These are phyloP conservation scores for Lamprologus speciosus DNA, from an alignment of 2,113 vertebrate species.

Conservation along the genomic window DNA sequence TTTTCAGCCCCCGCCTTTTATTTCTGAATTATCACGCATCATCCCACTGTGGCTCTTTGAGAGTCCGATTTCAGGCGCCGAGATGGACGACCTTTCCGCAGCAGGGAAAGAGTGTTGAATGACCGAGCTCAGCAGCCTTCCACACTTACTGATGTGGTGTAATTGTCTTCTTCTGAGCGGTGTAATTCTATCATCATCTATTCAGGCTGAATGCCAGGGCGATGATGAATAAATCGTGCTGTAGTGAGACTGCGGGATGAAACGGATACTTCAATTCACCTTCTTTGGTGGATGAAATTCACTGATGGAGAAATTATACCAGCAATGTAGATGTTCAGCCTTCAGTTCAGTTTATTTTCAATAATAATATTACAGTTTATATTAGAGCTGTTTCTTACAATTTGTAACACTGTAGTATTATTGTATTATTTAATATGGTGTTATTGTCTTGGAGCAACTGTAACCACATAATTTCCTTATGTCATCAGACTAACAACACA, in stretches of 20 bases:
- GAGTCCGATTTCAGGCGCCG: constrained; percentile 21
- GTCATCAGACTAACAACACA: accelerated
- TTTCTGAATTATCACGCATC: not conserved
- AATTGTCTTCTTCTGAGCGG: constrained; percentile 18
- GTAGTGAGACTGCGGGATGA: not conserved
- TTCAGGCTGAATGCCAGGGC: not conserved
- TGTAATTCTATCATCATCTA: constrained; percentile 13
- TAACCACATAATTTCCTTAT: not conserved
- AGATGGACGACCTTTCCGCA: constrained; percentile 21
- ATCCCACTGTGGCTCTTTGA: not conserved
- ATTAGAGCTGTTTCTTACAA: not conserved
- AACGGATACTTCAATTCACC: not conserved
- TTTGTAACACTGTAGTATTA: not conserved
- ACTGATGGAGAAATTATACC: not conserved
- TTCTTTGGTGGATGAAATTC: not conserved
- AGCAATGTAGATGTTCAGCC: not conserved
- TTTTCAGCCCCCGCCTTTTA: constrained; percentile 17
- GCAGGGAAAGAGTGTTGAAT: not conserved
- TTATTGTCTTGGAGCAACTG: not conserved
- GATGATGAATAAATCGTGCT: not conserved
- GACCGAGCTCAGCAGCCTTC: not conserved
- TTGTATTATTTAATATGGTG: not conserved
- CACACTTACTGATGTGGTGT: not conserved
- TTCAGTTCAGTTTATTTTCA: not conserved
- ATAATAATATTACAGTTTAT: accelerated